Percentiles rank a stretch among this genome's conserved stretches.
Conservation (phyloP, 2,888 invertebrate genomes). For the Phrixothrix hirtus region DNA sequence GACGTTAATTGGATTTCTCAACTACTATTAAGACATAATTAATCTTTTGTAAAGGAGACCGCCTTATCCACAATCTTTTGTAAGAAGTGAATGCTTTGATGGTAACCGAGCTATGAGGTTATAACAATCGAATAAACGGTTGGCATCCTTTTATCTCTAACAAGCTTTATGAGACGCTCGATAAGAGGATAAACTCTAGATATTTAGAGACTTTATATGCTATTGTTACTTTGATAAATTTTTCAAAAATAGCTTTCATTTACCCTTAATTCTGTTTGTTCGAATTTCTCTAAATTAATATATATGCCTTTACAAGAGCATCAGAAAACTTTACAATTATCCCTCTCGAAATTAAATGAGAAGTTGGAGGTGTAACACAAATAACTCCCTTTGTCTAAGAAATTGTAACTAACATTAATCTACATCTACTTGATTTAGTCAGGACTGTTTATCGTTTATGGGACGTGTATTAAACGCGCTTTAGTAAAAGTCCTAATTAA, state of each 20-base stretch:
- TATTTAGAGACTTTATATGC: constrained; percentile 12
- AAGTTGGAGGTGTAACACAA: no score
- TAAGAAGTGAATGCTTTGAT: constrained; percentile 19
- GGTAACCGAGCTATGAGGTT: constrained; percentile 18
- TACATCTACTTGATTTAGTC: neutral
- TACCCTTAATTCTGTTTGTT: neutral
- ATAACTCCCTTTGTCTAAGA: neutral
- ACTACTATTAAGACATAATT: constrained; percentile 18
- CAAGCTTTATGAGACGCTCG: constrained; percentile 24
- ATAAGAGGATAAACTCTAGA: constrained; percentile 10
- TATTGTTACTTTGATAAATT: constrained; percentile 14
- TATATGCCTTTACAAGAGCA: no score
- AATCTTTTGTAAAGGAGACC: constrained; percentile 19
- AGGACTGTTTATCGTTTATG: neutral
- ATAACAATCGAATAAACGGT: constrained; percentile 21
- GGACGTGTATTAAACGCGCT: neutral
- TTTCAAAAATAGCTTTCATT: neutral
- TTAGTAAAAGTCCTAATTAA: neutral
- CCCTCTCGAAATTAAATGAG: no score
- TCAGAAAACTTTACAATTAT: no score
- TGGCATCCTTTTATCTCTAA: constrained; percentile 19
- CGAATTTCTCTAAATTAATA: no score
- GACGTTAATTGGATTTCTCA: constrained; percentile 17
- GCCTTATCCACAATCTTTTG: constrained; percentile 18
- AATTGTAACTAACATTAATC: neutral